phyloP scores from a whole-genome alignment of 2,797 vertebrate species.

The Myripristis jacobus region DNA sequence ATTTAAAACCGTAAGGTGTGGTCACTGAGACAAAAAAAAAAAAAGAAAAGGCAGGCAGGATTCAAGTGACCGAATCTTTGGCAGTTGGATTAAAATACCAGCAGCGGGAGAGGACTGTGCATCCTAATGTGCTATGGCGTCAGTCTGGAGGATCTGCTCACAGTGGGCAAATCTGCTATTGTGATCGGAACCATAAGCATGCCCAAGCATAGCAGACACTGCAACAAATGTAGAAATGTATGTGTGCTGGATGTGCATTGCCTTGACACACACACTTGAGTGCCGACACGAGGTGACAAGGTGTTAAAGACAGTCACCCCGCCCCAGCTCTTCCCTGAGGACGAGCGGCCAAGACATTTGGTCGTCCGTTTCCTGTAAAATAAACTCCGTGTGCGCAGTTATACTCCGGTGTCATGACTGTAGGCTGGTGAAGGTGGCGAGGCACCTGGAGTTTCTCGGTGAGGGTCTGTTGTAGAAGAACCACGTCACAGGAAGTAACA shows the following conservation, averaged over 20 bases:
- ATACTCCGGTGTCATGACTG: no score
- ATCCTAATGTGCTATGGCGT: neutral
- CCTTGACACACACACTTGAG: no score
- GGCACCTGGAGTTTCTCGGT: no score
- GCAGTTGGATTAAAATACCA: slow-evolving; percentile 28
- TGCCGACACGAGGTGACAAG: neutral
- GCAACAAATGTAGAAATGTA: no score
- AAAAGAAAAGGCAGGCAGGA: slow-evolving; percentile 9
- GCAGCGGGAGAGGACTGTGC: slow-evolving; percentile 1
- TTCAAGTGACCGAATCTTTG: slow-evolving; percentile 30
- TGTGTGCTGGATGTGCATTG: no score
- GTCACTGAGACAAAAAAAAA: neutral
- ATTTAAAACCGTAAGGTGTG: slow-evolving; percentile 4
- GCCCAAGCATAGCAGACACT: no score
- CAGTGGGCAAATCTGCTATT: no score
- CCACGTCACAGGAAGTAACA: neutral
- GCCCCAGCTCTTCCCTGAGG: neutral
- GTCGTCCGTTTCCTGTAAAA: neutral
- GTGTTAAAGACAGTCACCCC: neutral
- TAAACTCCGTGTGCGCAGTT: neutral
- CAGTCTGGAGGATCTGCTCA: no score
- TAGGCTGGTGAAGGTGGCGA: no score
- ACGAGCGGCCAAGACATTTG: neutral
- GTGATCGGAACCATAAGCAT: no score
- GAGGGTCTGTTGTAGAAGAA: no score